Conservation (phyloP, 2,888 invertebrate species). For the Drosophila austrosaltans region DNA sequence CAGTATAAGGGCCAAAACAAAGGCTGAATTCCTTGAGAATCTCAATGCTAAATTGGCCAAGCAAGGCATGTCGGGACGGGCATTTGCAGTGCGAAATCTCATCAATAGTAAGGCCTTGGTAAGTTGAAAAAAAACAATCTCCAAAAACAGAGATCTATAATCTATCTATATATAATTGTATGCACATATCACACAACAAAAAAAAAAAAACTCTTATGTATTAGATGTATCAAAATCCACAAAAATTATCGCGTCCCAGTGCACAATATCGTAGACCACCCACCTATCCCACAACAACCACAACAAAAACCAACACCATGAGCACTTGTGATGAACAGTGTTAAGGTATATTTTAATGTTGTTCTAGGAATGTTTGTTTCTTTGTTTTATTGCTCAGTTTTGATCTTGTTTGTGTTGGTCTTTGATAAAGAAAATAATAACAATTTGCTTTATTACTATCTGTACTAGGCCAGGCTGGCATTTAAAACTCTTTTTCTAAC, state of each 20-base stretch:
- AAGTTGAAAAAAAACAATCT: slow-evolving; percentile 66
- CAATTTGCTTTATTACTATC: too few relatives aligned
- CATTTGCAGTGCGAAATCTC: slow-evolving; percentile 88
- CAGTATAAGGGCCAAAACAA: slow-evolving; percentile 83
- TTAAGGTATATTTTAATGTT: slow-evolving; percentile 77
- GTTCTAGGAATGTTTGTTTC: slow-evolving; percentile 28
- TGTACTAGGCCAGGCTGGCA: slow-evolving; percentile 46
- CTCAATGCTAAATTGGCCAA: slow-evolving; percentile 91
- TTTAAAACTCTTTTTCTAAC: slow-evolving; percentile 20
- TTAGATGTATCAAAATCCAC: slow-evolving; percentile 81
- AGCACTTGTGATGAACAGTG: slow-evolving; percentile 70
- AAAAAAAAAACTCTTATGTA: slow-evolving; percentile 25
- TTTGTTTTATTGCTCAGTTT: slow-evolving; percentile 33
- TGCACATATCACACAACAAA: slow-evolving; percentile 3
- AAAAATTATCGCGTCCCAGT: slow-evolving; percentile 81
- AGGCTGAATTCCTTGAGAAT: slow-evolving; percentile 90
- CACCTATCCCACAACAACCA: slow-evolving; percentile 60
- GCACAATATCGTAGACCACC: slow-evolving; percentile 80
- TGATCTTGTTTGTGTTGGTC: slow-evolving; percentile 20
- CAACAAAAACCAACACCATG: slow-evolving; percentile 34
- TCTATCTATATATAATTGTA: slow-evolving; percentile 7
- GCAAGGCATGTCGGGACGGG: slow-evolving; percentile 86
- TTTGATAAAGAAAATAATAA: background rate
- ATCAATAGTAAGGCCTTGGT: slow-evolving; percentile 90
- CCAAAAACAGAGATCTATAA: slow-evolving; percentile 9